Conservation (phyloP, 2,113 vertebrate genomes). For the Toxotes chatareus region DNA sequence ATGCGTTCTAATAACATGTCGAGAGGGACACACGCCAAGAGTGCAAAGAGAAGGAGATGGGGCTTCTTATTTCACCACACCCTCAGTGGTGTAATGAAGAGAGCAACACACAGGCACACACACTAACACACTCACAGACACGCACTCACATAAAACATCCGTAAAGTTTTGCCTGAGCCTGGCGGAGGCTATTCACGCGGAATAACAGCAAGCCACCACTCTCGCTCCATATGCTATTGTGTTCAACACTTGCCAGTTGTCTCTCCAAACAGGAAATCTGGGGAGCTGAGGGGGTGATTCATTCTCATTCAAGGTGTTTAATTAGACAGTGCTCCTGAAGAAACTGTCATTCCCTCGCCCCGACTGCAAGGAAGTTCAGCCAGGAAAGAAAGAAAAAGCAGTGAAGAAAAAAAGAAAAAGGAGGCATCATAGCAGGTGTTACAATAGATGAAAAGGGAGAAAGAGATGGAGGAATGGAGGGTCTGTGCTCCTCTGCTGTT, state of each 20-base stretch:
- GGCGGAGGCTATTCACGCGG: constrained; percentile 39
- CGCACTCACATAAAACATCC: constrained; percentile 13
- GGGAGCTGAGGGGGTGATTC: constrained; percentile 41
- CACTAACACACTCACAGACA: background rate
- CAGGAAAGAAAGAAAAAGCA: background rate
- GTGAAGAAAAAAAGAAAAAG: background rate
- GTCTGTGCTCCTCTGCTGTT: constrained; percentile 17
- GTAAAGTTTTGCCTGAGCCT: constrained; percentile 34
- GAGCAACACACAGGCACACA: background rate
- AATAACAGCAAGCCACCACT: constrained; percentile 37
- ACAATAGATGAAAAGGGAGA: constrained; percentile 23
- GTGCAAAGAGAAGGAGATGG: constrained; percentile 37
- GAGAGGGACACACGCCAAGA: constrained; percentile 49
- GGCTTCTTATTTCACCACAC: constrained; percentile 4
- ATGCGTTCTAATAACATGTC: constrained; percentile 68
- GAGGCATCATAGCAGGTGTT: constrained; percentile 23
- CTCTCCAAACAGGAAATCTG: constrained; percentile 26
- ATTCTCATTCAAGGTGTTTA: constrained; percentile 59
- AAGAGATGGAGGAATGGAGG: constrained; percentile 7
- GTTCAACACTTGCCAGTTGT: constrained; percentile 42
- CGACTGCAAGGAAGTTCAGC: constrained; percentile 17
- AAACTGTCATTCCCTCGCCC: constrained; percentile 46
- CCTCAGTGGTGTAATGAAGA: background rate
- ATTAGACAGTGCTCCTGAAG: constrained; percentile 62
- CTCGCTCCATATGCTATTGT: constrained; percentile 53